Base-by-base conservation (phyloP, 2,888 invertebrate genomes). In the Odontothrips loti region DNA sequence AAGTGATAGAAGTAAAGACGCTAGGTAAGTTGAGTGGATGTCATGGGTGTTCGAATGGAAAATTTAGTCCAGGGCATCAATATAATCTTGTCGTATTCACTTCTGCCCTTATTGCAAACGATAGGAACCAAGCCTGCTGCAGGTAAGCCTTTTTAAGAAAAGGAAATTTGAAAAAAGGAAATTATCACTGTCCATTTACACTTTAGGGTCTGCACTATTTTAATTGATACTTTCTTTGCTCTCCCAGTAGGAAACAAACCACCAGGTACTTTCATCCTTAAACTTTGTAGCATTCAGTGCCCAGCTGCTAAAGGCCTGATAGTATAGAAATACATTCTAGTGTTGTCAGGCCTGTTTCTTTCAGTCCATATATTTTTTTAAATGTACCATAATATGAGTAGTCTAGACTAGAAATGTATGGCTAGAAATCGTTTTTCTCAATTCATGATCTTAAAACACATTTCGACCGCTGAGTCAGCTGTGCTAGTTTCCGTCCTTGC, bases 1-100 rank as follows among this genome's bases (percentile, higher is more conserved):
- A 96, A 89, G 92, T 95, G 83, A 94, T 97, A 86, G 95, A 94
- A 82, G 94, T 96, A 84, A 91, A 93, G 87, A 98, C 98, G 82
- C 90, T 95, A 86, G 96, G 97, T 97, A 90, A 90, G 91, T 88
- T 68, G n/a, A 9, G 12, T 27, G 8, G 27, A 27, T 9, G 11
- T 75, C 68, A 23, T 75, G 51, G 15, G 10, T n/a, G 58, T 51
- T 48, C 43, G 12, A 20, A 79, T 43, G 47, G 34, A 48, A 11
- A 79, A 79, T 78, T 78, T 6, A 43, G 34, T 6, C 6, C 6
- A 20, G 58, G 58, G 58, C 20, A 20, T 75, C 68, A 12, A 1
- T 23, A 12, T 75, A 27, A 75, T 43, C 27, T 8, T 10, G 68
- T 23, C 68, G 27, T 58, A 6, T 27, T 75, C 27, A 27, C 23